Base-by-base conservation (phyloP, 2,113 vertebrate species). In the Herpetotheres cachinnans region DNA sequence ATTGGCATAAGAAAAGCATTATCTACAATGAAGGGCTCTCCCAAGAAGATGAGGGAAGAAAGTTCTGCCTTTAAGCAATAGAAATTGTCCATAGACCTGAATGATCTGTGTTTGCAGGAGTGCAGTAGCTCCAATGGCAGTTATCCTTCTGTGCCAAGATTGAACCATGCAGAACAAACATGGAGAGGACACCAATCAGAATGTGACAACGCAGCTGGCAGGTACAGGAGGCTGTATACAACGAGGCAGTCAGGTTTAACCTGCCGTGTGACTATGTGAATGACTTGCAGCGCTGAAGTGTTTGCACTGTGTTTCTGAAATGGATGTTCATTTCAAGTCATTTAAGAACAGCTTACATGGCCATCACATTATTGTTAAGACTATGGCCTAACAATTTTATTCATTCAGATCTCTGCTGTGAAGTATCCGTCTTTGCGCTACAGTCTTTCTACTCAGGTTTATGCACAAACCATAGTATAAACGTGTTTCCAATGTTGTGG, bases 81-180 rank as follows among this genome's bases (percentile, higher is more conserved):
- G 38, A 42, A 42, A 42, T 14, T 42, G 42, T 11, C 42, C 42
- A 42, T 42, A 42, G 42, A 42, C 42, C 11, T 42, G 42, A 42
- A 42, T 42, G 42, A 11, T 42, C 42, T 42, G n/a, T 85, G 79
- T 69, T 76, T 94, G 78, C 78, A 97, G 96, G 89, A 49, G 58
- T 9, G 55, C 73, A 32, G 78, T 21, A 52, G 44, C 59, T 84
- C 80, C 72, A 73, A 32, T 38, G 52, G 52, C 55, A 36, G 27
- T 5, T 76, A 26, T 19, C 25, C 27, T 56, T 21, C 66, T 54
- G 78, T 61, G 73, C 42, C n/a, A 26, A 44, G 38, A 9, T 1
- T 11, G 14, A 32, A 4, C 40, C 46, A 32, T 0, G 0, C 44
- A 65, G 82, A 85, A 91, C 86, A 59, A 49, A 21, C 20, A 3